Percentiles rank a stretch among this genome's conserved stretches.
These are phyloP conservation scores for Pyralis farinalis DNA, from an alignment of 2,888 invertebrate species.

Conservation along the genomic window DNA sequence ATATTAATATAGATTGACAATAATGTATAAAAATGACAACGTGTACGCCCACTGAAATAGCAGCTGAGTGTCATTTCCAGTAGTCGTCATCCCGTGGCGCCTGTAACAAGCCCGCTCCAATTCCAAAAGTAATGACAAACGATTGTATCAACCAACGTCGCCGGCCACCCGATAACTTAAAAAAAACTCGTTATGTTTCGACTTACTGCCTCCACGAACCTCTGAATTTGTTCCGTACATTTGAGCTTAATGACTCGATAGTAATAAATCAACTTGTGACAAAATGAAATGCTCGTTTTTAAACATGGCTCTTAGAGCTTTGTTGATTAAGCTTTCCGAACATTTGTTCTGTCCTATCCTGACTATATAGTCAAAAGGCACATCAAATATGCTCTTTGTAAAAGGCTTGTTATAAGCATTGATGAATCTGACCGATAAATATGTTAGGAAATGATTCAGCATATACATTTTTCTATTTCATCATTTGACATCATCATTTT, in stretches of 20 bases:
- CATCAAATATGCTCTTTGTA: too few species aligned
- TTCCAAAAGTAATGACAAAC: conserved; percentile 46
- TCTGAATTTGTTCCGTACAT: conserved; percentile 13
- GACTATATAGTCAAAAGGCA: too few species aligned
- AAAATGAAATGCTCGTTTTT: conserved; percentile 33
- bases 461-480: too few species aligned
- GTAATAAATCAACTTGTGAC: conserved; percentile 33
- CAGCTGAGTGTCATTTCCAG: conserved; percentile 14
- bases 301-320: conserved; percentile 8
- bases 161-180: conserved; percentile 36
- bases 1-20: too few species aligned
- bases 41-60: too few species aligned
- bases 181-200: conserved; percentile 31
- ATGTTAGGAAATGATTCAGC: too few species aligned
- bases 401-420: too few species aligned
- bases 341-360: too few species aligned
- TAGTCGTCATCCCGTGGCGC: conserved; percentile 18
- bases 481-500: too few species aligned
- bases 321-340: conserved; percentile 14
- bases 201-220: conserved; percentile 27
- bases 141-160: conserved; percentile 40
- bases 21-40: too few species aligned
- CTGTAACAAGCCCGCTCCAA: conserved; percentile 34
- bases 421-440: too few species aligned
- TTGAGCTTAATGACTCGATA: conserved; percentile 18